Conservation (phyloP, 2,113 vertebrate genomes). For the Lamprologus lemairii region DNA sequence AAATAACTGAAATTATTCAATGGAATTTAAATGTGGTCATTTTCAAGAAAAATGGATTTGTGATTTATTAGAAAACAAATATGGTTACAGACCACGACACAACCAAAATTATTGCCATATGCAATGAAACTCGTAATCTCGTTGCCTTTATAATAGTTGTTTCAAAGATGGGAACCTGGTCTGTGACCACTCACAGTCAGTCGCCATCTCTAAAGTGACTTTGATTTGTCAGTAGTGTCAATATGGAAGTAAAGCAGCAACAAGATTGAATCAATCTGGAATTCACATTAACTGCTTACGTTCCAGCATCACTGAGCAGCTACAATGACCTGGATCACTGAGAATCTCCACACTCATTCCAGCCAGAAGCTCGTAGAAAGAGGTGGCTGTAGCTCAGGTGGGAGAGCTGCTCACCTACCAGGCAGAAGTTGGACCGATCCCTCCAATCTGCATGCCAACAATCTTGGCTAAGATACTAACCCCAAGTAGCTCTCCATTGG, state of each 20-base stretch:
- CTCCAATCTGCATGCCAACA: neutral
- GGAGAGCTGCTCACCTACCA: neutral
- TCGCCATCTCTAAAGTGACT: neutral
- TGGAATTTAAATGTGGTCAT: neutral
- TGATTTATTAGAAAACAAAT: neutral
- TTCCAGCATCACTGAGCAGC: neutral
- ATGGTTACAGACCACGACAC: neutral
- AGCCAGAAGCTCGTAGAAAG: neutral
- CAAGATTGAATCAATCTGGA: neutral
- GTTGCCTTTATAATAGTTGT: neutral
- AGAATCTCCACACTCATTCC: neutral
- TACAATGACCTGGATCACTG: neutral
- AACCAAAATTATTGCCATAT: neutral
- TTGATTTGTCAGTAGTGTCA: neutral
- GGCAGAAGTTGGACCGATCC: fast-evolving
- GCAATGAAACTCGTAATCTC: neutral
- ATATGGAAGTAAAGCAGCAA: neutral
- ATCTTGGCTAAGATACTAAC: neutral
- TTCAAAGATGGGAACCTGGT: neutral
- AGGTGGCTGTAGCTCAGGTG: neutral
- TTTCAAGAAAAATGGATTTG: neutral
- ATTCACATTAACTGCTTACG: neutral
- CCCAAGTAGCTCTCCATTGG: neutral
- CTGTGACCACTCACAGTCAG: neutral
- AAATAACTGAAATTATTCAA: neutral